A percentile compares a stretch with the other conserved stretches of the same genome.
Evolutionary conservation across 1,140 invertebrate species (phyloP).

Genomic region (Ptiloglossa arizonensis): DNA sequence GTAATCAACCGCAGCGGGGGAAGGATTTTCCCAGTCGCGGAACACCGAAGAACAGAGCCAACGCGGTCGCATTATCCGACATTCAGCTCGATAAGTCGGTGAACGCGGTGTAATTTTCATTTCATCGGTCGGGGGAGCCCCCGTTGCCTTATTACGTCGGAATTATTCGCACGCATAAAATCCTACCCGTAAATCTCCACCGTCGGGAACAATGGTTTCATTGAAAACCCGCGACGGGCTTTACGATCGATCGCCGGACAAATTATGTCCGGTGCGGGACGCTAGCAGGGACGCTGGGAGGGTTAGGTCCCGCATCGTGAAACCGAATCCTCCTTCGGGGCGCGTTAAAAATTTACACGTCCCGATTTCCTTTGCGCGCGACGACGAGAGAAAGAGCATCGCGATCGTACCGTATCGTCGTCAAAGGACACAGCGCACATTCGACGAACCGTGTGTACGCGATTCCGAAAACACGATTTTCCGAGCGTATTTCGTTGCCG

Average conservation of each 20-base stretch:
- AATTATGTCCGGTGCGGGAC: background rate
- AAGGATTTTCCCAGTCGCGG: conserved; percentile 15
- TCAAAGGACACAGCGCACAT: no score
- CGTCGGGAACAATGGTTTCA: background rate
- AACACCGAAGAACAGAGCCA: conserved; percentile 10
- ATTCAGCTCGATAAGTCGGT: background rate
- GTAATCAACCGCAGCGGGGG: conserved; percentile 4
- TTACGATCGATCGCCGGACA: background rate
- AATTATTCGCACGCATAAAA: background rate
- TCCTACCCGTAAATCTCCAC: background rate
- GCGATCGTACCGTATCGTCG: no score
- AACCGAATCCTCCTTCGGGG: background rate
- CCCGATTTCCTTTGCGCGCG: no score
- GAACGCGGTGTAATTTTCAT: background rate
- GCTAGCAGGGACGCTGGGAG: background rate
- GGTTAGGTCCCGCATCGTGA: conserved; percentile 3
- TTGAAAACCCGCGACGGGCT: background rate
- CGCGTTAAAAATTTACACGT: background rate
- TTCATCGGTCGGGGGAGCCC: background rate
- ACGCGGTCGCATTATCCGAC: conserved; percentile 15
- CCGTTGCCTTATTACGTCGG: background rate
- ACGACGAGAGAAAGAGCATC: no score
- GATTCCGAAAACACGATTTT: no score
- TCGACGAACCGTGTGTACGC: no score
- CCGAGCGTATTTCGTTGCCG: no score